These are phyloP conservation scores for Vireo griseus DNA, from an alignment of 2,797 vertebrate genomes.

Conservation along the genomic window DNA sequence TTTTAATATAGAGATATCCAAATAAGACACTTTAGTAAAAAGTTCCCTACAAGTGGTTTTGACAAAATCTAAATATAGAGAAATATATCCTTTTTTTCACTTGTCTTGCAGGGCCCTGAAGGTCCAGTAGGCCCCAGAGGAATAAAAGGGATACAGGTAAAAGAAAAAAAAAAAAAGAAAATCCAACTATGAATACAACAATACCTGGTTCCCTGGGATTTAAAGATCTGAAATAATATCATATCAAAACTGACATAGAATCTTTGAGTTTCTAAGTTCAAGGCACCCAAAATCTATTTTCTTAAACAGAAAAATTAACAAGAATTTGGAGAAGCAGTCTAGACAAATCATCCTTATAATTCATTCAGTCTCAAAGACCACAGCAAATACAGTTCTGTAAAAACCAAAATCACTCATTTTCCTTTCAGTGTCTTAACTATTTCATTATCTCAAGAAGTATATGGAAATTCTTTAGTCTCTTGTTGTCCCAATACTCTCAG, in stretches of 20 bases:
- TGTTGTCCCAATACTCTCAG: background rate
- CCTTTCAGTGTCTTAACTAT: background rate
- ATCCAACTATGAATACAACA: background rate
- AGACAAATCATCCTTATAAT: background rate
- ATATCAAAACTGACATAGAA: background rate
- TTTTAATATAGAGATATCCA: background rate
- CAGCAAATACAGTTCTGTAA: background rate
- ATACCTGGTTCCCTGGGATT: background rate
- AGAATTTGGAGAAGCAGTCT: background rate
- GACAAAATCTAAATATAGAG: background rate
- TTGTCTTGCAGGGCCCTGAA: slow-evolving; percentile 81
- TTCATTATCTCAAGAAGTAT: background rate
- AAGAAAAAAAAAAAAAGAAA: background rate
- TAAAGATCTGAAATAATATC: background rate
- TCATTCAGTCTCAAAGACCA: background rate
- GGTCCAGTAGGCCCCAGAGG: slow-evolving; percentile 83
- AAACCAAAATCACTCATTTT: background rate
- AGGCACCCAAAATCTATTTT: background rate
- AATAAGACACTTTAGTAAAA: background rate
- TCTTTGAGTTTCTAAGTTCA: background rate
- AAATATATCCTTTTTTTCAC: background rate
- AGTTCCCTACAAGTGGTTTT: background rate
- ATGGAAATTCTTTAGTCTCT: background rate
- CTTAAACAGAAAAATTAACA: background rate
- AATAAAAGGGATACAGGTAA: slow-evolving; percentile 84